Evolutionary conservation across 2,888 invertebrate species (phyloP).

Genomic region (Omphaloscelis lunosa): DNA sequence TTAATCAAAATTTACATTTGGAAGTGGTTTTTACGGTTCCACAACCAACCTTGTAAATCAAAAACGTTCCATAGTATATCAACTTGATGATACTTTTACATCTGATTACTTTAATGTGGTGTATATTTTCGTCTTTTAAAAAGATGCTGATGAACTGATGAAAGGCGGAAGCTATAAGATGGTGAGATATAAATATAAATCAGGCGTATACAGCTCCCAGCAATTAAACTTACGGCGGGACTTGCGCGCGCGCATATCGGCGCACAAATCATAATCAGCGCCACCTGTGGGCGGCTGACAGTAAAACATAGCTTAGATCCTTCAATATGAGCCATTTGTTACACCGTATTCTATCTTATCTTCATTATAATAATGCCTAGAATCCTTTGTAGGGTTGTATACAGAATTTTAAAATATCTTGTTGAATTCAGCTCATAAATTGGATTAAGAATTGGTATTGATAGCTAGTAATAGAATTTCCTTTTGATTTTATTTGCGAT

Average conservation of each 20-base stretch:
- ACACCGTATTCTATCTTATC: constrained; percentile 50
- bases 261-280: constrained; percentile 80
- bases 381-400: constrained; percentile 29
- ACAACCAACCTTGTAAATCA: constrained; percentile 31
- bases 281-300: constrained; percentile 78
- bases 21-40: constrained; percentile 47
- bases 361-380: constrained; percentile 30
- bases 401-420: constrained; percentile 55
- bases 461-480: constrained; percentile 64
- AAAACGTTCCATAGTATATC: constrained; percentile 35
- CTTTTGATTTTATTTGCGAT: constrained; percentile 55
- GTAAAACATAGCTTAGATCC: constrained; percentile 68
- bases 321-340: constrained; percentile 56
- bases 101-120: constrained; percentile 35
- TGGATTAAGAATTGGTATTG: constrained; percentile 62
- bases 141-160: constrained; percentile 55
- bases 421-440: constrained; percentile 60
- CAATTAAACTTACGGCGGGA: constrained; percentile 66
- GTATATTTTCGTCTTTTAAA: constrained; percentile 43
- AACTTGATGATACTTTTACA: constrained; percentile 48
- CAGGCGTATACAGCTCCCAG: constrained; percentile 65
- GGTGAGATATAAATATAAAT: constrained; percentile 68
- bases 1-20: constrained; percentile 50
- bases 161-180: constrained; percentile 66
- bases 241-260: constrained; percentile 70